Conservation (phyloP, 2,113 vertebrate species). For the Phyllostomus hastatus region DNA sequence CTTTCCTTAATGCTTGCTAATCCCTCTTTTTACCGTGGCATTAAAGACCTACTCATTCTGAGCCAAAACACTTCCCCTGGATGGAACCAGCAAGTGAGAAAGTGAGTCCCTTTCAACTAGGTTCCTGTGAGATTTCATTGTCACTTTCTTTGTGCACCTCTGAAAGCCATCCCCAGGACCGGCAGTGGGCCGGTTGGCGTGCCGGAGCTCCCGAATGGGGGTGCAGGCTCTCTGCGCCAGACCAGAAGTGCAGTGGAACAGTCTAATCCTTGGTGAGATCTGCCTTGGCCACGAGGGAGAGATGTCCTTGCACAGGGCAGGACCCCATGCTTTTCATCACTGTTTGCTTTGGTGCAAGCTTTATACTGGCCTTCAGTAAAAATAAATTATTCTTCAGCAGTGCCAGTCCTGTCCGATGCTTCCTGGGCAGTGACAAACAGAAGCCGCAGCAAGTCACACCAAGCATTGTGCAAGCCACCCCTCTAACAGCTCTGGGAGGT, state of each 20-base stretch:
- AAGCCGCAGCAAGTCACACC: not conserved
- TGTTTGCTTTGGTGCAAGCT: not conserved
- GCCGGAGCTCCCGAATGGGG: not conserved
- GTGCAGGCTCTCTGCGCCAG: not conserved
- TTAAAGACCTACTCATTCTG: not conserved
- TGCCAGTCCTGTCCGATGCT: not conserved
- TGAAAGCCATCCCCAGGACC: not conserved
- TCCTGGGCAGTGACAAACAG: not conserved
- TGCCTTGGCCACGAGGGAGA: not conserved
- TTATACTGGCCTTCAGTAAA: not conserved
- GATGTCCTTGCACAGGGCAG: not conserved
- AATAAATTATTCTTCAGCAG: not conserved
- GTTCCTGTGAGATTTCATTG: not conserved
- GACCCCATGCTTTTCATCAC: not conserved
- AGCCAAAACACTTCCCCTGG: not conserved
- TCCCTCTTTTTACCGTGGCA: slow-evolving; percentile 30
- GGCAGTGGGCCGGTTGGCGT: not conserved
- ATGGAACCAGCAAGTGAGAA: not conserved
- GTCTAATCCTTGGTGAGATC: not conserved
- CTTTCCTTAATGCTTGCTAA: slow-evolving; percentile 39
- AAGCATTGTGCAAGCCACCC: not conserved
- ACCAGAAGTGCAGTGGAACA: not conserved
- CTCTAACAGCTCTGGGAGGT: not conserved
- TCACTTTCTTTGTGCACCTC: not conserved
- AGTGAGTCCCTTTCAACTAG: not conserved